Evolutionary conservation across 2,888 invertebrate genomes (phyloP).

Genomic region (Oligia strigilis): DNA sequence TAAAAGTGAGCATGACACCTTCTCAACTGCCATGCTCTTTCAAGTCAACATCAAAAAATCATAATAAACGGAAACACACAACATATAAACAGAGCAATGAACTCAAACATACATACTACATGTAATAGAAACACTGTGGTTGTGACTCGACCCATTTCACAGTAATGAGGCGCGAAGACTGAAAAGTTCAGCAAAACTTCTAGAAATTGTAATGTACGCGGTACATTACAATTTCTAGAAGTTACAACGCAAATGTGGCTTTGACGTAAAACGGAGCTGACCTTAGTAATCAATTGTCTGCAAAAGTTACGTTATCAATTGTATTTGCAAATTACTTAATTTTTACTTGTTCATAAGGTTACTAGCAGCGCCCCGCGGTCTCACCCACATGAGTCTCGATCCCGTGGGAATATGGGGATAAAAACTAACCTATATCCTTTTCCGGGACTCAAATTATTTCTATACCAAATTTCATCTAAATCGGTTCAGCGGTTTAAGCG

Average conservation of each 20-base stretch:
- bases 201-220: not conserved
- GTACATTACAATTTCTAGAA: not conserved
- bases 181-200: conserved; percentile 12
- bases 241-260: conserved; percentile 17
- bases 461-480: no score
- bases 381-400: no score
- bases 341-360: not conserved
- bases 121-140: not conserved
- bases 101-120: not conserved
- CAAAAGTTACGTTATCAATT: not conserved
- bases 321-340: conserved; percentile 23
- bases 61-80: no score
- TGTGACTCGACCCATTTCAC: not conserved
- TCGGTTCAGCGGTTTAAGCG: no score
- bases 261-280: not conserved
- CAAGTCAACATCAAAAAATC: no score
- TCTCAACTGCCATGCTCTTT: no score
- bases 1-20: no score
- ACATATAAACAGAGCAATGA: not conserved
- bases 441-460: no score
- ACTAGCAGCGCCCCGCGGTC: not conserved
- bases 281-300: conserved; percentile 28
- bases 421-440: no score
- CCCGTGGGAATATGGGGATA: no score
- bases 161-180: conserved; percentile 13